Evolutionary conservation across 1,140 invertebrate species (phyloP), one percentile per base, ranked within the genome.

Genomic region (Hirudo medicinalis): DNA sequence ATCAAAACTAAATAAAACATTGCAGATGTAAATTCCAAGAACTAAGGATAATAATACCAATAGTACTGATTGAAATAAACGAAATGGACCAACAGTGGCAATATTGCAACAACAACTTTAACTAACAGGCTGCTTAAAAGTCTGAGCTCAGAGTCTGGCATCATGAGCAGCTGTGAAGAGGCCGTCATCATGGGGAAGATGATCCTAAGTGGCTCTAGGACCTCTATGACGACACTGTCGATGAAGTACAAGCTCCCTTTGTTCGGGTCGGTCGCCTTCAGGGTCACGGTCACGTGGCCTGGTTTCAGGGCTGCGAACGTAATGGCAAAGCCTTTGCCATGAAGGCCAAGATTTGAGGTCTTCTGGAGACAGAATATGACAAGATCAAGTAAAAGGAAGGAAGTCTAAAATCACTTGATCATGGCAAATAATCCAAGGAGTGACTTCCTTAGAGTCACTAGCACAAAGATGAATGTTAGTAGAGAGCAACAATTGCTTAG

Each of bases 81-180:
- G 55, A 15, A 22, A 5, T 4, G 4, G 55, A 60, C 4, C 17
- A 63, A 63, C 17, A 63, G 9, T 63, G 19, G 17, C 17, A 20
- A n/a, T 63, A 63, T 49, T 49, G 29, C 57, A 11, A 25, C 57
- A 63, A 63, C 57, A 63, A 63, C 9, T 6, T 11, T 25, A 22
- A n/a, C 57, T 63, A 63, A 63, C 57, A 63, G 29, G 29, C 29
- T 63, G 57, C 11, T 25, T 63, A 63, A 20, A 4, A 63, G 57
- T 11, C 17, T 63, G 29, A 63, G 6, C 4, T 63, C 22, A 4
- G 57, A 25, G 20, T 63, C 29, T 63, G 57, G 57, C 22, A 32
- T 63, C 22, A 63, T 13, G 6, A 63, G 13, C 22, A 49, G 43
- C 8, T 32, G 57, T 22, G 57, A 63, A 20, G 22, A 11, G 20